A percentile compares a stretch with the other conserved stretches of the same genome.
These are phyloP conservation scores for Hesperophylax magnus DNA, from an alignment of 1,140 invertebrate species.

Conservation along the genomic window DNA sequence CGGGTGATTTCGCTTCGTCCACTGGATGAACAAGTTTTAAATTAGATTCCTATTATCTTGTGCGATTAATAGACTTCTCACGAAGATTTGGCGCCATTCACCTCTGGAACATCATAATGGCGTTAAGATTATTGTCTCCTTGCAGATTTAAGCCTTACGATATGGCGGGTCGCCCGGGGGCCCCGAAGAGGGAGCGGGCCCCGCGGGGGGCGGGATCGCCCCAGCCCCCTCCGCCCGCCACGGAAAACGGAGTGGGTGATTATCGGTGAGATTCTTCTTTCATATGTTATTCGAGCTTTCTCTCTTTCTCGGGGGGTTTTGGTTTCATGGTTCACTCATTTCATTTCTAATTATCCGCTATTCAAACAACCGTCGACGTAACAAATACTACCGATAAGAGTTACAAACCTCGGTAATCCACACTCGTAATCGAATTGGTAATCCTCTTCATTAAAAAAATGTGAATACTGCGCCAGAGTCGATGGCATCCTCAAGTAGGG, in stretches of 20 bases:
- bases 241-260: conserved; percentile 66
- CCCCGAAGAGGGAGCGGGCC: conserved; percentile 68
- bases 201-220: conserved; percentile 57
- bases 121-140: conserved; percentile 33
- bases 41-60: background rate
- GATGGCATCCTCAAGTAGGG: no score
- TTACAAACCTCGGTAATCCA: no score
- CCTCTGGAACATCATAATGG: background rate
- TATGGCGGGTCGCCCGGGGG: conserved; percentile 72
- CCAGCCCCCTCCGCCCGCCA: conserved; percentile 60
- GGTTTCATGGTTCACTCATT: background rate
- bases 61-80: background rate
- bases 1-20: no score
- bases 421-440: no score
- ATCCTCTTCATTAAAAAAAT: no score
- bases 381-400: no score
- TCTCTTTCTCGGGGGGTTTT: conserved; percentile 4
- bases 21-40: no score
- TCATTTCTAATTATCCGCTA: no score
- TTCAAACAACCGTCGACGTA: no score
- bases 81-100: background rate
- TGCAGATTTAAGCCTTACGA: conserved; percentile 81
- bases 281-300: background rate
- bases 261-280: conserved; percentile 60
- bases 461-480: no score